Base-by-base conservation (phyloP, 1,140 invertebrate species). In the Rhynchophorus ferrugineus region DNA sequence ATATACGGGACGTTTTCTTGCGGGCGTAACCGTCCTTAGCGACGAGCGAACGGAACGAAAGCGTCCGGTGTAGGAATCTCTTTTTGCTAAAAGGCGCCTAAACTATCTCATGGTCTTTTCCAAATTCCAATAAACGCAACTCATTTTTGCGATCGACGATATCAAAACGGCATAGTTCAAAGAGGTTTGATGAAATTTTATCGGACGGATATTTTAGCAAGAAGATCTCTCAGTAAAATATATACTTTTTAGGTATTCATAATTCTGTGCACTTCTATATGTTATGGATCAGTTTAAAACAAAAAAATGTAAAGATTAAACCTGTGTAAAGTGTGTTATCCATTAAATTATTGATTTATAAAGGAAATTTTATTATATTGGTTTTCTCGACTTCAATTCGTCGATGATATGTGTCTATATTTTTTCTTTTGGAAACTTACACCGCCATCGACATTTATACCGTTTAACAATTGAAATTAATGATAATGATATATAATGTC, bases 301-400 rank as follows among this genome's bases (percentile, higher is more conserved):
- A 37, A 24, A 49, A 39, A 22, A 24, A 13, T 39, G n/a, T 34
- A 50, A 35, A 29, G 5, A 13, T 6, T 9, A 41, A 43, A 50
- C 22, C 21, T 52, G 42, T 52, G 49, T 52, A 52, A 52, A 52
- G 49, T 52, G 49, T 45, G 49, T 52, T 52, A 24, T 44, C 24
- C 14, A 44, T 42, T 50, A 50, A 50, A 50, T 50, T 42, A 42
- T 50, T 50, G 29, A 37, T 42, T 50, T 42, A 34, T 22, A 52
- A 52, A 52, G 41, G 43, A 52, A 22, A 37, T 52, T 53, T 46
- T 46, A 41, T 53, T 53, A 46, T 21, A 18, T 47, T 16, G 13
- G 16, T 38, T 38, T 39, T 47, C 21, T 49, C 13, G n/a, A n/a
- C n/a, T n/a, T n/a, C n/a, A n/a, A n/a, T 18, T 49, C 20, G 46